A percentile compares a stretch with the other conserved stretches of the same genome.
Evolutionary conservation across 2,797 vertebrate species (phyloP).

Genomic region (Centroberyx gerrardi): DNA sequence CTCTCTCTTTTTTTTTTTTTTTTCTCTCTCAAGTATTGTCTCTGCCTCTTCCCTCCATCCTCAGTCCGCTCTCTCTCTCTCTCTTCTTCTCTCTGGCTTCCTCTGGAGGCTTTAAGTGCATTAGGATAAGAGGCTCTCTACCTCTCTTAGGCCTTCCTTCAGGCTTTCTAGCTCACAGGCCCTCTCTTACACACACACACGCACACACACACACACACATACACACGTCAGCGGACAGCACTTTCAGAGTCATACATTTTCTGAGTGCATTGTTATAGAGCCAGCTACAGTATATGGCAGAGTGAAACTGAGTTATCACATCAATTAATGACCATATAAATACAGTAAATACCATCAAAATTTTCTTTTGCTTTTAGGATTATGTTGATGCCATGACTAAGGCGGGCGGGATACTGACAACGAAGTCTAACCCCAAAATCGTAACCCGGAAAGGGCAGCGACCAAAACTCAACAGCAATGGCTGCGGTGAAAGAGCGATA

Average conservation of each 20-base stretch:
- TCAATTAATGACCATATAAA: slow-evolving; percentile 44
- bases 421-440: neutral
- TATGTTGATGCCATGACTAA: neutral
- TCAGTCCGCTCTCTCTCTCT: no score
- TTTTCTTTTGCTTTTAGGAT: neutral
- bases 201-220: slow-evolving; percentile 14
- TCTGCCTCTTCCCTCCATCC: neutral
- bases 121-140: slow-evolving; percentile 68
- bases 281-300: slow-evolving; percentile 5
- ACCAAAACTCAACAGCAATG: no score
- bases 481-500: neutral
- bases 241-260: neutral
- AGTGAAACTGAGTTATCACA: neutral
- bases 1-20: no score
- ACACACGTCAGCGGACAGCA: slow-evolving; percentile 10
- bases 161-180: slow-evolving; percentile 26
- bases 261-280: slow-evolving; percentile 23
- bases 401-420: slow-evolving; percentile 4
- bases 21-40: neutral
- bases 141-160: slow-evolving; percentile 38
- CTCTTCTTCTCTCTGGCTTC: neutral
- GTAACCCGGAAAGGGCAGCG: slow-evolving; percentile 1
- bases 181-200: slow-evolving; percentile 10
- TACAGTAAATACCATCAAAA: slow-evolving; percentile 6
- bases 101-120: slow-evolving; percentile 65